These are phyloP conservation scores for Accipiter virgatus DNA, from an alignment of 2,113 vertebrate genomes.

Conservation along the genomic window DNA sequence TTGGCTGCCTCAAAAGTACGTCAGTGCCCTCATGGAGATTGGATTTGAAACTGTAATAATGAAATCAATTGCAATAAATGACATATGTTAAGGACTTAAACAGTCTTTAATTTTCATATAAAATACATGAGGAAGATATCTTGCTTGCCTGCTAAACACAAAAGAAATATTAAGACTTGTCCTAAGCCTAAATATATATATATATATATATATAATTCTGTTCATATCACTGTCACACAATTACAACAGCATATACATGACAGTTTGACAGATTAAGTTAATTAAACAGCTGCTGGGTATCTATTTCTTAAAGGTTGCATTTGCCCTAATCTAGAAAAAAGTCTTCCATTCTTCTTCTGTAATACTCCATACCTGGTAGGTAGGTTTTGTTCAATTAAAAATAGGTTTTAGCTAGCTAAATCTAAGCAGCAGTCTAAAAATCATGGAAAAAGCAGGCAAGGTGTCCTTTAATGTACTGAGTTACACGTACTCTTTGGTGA, in stretches of 20 bases:
- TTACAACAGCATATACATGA: neutral
- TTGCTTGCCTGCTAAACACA: neutral
- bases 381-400: neutral
- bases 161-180: neutral
- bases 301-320: neutral
- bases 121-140: neutral
- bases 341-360: neutral
- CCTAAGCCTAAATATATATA: neutral
- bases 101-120: neutral
- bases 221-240: neutral
- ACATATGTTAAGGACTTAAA: neutral
- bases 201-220: neutral
- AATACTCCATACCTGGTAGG: neutral
- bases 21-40: neutral
- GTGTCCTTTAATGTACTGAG: neutral
- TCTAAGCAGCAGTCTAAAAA: neutral
- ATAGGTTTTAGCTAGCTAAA: neutral
- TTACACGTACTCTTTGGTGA: neutral
- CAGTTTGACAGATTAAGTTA: neutral
- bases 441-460: neutral
- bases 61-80: neutral
- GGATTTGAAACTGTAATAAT: neutral
- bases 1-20: neutral
- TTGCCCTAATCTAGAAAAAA: neutral
- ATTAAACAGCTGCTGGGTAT: neutral